Base-by-base conservation (phyloP, 2,113 vertebrate species). In the Leptodactylus fuscus region DNA sequence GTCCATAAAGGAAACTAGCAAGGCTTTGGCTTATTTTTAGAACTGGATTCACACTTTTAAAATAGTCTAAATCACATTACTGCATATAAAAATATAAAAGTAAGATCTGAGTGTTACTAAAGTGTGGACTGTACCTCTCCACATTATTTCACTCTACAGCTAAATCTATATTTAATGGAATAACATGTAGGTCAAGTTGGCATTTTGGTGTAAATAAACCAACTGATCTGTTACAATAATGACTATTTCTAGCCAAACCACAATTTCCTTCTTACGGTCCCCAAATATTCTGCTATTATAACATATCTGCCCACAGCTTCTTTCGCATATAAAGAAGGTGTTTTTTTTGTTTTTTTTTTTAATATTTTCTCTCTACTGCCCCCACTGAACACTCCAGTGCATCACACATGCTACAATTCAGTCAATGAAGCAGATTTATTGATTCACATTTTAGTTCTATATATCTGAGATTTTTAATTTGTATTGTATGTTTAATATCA, bases 221-320 rank as follows among this genome's bases (percentile, higher is more conserved):
- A 53, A 70, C 9, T 67, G 79, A 69, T 81, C 44, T 48, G 36
- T 13, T 51, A 53, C 65, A 49, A 82, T 82, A 82, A 69, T 51
- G 67, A 81, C n/a, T n/a, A n/a, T n/a, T n/a, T n/a, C n/a, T n/a
- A n/a, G 79, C 24, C 79, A 81, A 81, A 67, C 79, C 79, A 81
- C 79, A 81, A 60, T 49, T 81, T 67, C 60, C 79, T 67, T 81
- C 79, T 81, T 67, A 81, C 38, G 29, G 79, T 81, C 24, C 79
- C 41, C 41, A 81, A 81, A 24, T 81, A 41, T 27, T 81, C 60
- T 81, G 18, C 22, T 67, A 34, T 67, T 46, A 67, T 67, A 55
- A 48, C 60, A 49, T 49, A 67, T 67, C 60, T 67, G 44, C 38
- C 41, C 79, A 67, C 27, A 49, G 41, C 27, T 67, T 16, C 41